Evolutionary conservation across 2,113 vertebrate species (phyloP).

Genomic region (Charadrius vociferus): DNA sequence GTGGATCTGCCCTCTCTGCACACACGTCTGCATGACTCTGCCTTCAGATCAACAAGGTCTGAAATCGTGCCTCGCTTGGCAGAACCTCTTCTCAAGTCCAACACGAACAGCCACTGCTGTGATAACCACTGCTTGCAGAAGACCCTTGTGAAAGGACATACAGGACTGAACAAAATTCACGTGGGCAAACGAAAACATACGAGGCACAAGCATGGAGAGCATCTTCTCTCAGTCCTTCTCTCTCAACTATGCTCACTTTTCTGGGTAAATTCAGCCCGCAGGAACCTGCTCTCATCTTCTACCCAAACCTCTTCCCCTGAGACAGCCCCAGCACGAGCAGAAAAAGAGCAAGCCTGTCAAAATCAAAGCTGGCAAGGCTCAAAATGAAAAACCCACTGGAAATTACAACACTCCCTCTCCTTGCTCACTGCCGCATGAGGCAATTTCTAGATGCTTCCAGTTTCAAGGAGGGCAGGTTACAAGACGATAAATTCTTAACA

Average conservation of each 20-base stretch:
- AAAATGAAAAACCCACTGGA: background rate
- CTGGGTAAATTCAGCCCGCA: background rate
- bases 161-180: background rate
- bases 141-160: background rate
- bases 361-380: slow-evolving; percentile 20
- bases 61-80: background rate
- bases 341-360: background rate
- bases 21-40: background rate
- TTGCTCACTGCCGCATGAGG: background rate
- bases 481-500: slow-evolving; percentile 38
- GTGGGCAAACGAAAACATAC: background rate
- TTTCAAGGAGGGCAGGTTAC: slow-evolving; percentile 46
- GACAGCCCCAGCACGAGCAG: background rate
- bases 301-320: background rate
- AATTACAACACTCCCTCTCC: background rate
- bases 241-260: background rate
- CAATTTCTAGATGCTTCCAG: slow-evolving; percentile 51
- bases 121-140: background rate
- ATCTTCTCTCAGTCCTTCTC: background rate
- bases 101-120: background rate
- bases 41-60: background rate
- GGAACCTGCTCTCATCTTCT: background rate
- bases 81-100: background rate
- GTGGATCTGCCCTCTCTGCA: background rate
- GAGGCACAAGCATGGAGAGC: background rate